Base-by-base conservation (phyloP, 35 echinoderm and acorn worm genomes). In the Heliocidaris tuberculata region DNA sequence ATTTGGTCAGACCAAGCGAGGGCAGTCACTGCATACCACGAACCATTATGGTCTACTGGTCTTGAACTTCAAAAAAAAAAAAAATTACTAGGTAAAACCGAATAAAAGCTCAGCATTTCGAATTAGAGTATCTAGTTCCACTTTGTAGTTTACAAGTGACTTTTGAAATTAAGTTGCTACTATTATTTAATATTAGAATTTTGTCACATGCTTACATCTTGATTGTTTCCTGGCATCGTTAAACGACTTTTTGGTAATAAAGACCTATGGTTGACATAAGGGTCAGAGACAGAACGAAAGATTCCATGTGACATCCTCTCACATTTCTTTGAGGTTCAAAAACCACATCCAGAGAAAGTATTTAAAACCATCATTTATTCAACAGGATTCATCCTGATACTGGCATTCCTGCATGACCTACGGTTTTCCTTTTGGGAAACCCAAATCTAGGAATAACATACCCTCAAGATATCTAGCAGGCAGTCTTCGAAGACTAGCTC, bases 361-460 rank as follows among this genome's bases (percentile, higher is more conserved):
- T 78, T 78, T 78, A 78, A 78, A 78, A 78, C 65, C 65, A 78
- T 78, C 65, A 78, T 78, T 78, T 78, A 78, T 78, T 78, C 65
- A 78, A 78, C 65, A 78, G 7, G 65, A n/a, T 78, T 89, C 87
- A 12, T 48, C 31, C 31, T 89, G 87, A 89, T 47, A n/a, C 47
- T 17, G 7, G 87, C 31, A 89, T 89, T 89, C 87, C 87, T 89
- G 31, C 31, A 89, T 47, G 31, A 13, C 31, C 12, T 9, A 89
- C 32, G 11, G 87, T 47, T 35, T 89, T 89, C 47, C 87, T 89
- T 89, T 48, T 47, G 47, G 87, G 87, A 47, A 89, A 89, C 30
- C 87, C 32, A 89, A 89, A 89, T 89, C 87, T 42, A 47, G 87
- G 31, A 89, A 89, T 32, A 89, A 89, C 87, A 89, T 32, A 89